phyloP scores from a whole-genome alignment of 2,888 invertebrate genomes.

The Eristalinus aeneus region DNA sequence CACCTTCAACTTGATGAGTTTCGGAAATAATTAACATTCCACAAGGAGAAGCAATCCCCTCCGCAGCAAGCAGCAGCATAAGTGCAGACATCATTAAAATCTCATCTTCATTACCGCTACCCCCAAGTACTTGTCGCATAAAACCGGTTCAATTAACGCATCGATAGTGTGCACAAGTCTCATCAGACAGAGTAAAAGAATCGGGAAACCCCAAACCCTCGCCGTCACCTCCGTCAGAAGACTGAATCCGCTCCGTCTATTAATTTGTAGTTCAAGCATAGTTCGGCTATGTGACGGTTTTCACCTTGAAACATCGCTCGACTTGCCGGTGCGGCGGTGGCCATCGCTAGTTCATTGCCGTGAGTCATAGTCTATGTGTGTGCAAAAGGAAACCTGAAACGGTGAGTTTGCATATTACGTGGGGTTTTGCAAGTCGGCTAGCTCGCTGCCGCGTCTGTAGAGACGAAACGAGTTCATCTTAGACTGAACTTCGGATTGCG shows the following conservation, averaged over 20 bases:
- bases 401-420: neutral
- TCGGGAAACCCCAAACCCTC: neutral
- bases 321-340: constrained; percentile 1
- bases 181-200: neutral
- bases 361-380: constrained; percentile 7
- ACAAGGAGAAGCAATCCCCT: neutral
- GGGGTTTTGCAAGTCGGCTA: neutral
- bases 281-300: neutral
- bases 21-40: neutral
- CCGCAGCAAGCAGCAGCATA: neutral
- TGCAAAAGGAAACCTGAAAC: constrained; percentile 4
- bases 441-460: neutral
- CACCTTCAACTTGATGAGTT: no score
- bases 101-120: neutral
- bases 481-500: neutral
- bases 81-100: neutral
- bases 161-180: neutral
- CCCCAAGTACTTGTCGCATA: neutral
- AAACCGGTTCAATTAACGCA: neutral
- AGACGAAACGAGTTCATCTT: neutral
- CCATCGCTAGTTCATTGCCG: neutral
- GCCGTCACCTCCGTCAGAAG: neutral
- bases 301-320: constrained; percentile 33
- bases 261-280: constrained; percentile 25
- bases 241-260: neutral